Evolutionary conservation across 2,113 vertebrate species (phyloP).

Genomic region (Zosterops lateralis): DNA sequence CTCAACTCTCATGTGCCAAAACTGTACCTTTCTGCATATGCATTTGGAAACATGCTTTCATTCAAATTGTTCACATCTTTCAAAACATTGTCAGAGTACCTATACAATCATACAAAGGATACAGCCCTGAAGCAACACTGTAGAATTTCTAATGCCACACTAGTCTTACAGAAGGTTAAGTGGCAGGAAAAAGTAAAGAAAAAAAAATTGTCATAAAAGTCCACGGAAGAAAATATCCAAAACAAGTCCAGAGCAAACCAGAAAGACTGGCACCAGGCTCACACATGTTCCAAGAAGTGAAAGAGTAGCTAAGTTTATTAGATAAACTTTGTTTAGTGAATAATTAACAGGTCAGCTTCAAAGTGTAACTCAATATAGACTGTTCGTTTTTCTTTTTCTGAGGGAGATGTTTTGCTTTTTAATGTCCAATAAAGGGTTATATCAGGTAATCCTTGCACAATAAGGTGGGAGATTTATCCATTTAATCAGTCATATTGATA

Average conservation of each 20-base stretch:
- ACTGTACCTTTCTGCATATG: not conserved
- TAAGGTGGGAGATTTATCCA: not conserved
- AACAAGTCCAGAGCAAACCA: not conserved
- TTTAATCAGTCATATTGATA: not conserved
- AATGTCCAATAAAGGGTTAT: not conserved
- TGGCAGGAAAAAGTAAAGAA: not conserved
- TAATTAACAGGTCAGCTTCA: constrained; percentile 42
- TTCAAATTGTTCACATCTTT: not conserved
- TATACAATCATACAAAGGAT: not conserved
- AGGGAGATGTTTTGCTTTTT: not conserved
- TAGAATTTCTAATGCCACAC: not conserved
- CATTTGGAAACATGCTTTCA: not conserved
- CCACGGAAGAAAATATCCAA: not conserved
- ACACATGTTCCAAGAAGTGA: not conserved
- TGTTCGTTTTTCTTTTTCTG: not conserved
- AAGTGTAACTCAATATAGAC: not conserved
- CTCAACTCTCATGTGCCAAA: not conserved
- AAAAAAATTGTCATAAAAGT: not conserved
- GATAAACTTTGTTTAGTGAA: constrained; percentile 2
- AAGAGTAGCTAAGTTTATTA: not conserved
- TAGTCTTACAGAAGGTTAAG: not conserved
- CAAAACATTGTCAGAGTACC: not conserved
- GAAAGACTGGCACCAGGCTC: not conserved
- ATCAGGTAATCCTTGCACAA: not conserved
- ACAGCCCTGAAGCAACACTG: not conserved